phyloP scores from a whole-genome alignment of 2,113 vertebrate genomes.

The Galemys pyrenaicus region DNA sequence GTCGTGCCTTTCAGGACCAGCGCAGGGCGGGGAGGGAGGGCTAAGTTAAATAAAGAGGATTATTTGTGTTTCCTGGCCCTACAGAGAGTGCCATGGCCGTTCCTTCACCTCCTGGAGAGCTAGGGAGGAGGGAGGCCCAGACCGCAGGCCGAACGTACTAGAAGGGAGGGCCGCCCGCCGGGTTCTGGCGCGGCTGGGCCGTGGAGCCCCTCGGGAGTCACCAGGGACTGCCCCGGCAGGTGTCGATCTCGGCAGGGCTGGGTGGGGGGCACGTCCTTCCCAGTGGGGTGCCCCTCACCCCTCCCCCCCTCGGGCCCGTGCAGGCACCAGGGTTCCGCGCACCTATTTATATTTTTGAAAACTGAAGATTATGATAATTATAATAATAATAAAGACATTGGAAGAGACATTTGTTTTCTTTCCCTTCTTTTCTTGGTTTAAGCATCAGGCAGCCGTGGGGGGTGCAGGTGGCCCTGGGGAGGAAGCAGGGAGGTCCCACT shows the following conservation, averaged over 20 bases:
- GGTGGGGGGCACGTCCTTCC: constrained; percentile 54
- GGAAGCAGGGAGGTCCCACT: too few relatives aligned
- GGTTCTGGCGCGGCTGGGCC: too few relatives aligned
- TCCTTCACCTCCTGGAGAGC: constrained; percentile 84
- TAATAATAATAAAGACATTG: constrained; percentile 82
- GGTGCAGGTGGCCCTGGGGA: too few relatives aligned
- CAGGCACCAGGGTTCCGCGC: constrained; percentile 90
- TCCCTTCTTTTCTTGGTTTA: constrained; percentile 61
- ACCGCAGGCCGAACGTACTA: constrained; percentile 63
- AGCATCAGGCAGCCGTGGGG: background rate
- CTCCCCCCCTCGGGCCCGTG: constrained; percentile 85
- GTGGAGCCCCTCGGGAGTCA: too few relatives aligned
- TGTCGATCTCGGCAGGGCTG: constrained; percentile 64
- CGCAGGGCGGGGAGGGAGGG: constrained; percentile 80
- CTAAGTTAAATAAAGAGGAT: constrained; percentile 89
- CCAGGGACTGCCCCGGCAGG: background rate
- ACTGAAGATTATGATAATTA: constrained; percentile 83
- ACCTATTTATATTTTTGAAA: constrained; percentile 88
- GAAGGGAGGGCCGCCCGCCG: too few relatives aligned
- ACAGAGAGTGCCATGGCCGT: constrained; percentile 84
- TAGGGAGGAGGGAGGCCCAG: constrained; percentile 63
- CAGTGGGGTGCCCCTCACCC: background rate
- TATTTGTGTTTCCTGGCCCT: constrained; percentile 87
- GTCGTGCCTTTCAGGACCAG: constrained; percentile 84
- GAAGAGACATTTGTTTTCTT: constrained; percentile 68